These are phyloP conservation scores for Aethina tumida DNA, from an alignment of 1,140 invertebrate genomes.

Conservation along the genomic window DNA sequence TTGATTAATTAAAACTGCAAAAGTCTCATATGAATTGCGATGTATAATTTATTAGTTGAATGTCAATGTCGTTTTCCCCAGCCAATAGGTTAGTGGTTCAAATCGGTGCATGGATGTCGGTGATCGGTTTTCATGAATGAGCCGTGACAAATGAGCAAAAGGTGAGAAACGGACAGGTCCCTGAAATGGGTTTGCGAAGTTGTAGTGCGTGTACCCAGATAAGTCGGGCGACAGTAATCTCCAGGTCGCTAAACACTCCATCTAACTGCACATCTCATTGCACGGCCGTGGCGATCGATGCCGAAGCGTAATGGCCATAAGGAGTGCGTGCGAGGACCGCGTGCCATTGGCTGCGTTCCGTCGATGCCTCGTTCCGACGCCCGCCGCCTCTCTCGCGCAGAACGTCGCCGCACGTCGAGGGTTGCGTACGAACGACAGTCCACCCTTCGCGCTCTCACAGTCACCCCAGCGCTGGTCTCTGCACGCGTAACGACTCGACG, in stretches of 20 bases:
- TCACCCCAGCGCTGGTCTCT: constrained; percentile 8
- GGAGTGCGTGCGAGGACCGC: constrained; percentile 25
- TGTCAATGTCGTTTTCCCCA: too few relatives aligned
- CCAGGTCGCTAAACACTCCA: constrained; percentile 16
- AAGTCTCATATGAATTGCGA: too few relatives aligned
- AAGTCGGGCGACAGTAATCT: constrained; percentile 10
- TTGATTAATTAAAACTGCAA: too few relatives aligned
- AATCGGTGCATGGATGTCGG: too few relatives aligned
- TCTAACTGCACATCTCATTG: constrained; percentile 22
- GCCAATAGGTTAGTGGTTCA: too few relatives aligned
- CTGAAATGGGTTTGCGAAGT: background rate
- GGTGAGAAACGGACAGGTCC: background rate
- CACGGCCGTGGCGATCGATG: constrained; percentile 22
- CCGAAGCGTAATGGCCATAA: constrained; percentile 27
- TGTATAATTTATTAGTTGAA: too few relatives aligned
- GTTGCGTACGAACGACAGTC: constrained; percentile 20
- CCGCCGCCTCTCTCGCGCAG: constrained; percentile 19
- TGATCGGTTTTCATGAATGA: too few relatives aligned
- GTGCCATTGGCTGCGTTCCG: constrained; percentile 26
- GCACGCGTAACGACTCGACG: constrained; percentile 9
- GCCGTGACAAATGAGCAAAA: too few relatives aligned
- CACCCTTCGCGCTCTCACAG: constrained; percentile 5
- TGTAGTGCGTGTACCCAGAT: background rate
- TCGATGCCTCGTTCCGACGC: constrained; percentile 21
- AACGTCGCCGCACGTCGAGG: constrained; percentile 16